Evolutionary conservation across 2,113 vertebrate species (phyloP).

Genomic region (Notarius quadriscutis): DNA sequence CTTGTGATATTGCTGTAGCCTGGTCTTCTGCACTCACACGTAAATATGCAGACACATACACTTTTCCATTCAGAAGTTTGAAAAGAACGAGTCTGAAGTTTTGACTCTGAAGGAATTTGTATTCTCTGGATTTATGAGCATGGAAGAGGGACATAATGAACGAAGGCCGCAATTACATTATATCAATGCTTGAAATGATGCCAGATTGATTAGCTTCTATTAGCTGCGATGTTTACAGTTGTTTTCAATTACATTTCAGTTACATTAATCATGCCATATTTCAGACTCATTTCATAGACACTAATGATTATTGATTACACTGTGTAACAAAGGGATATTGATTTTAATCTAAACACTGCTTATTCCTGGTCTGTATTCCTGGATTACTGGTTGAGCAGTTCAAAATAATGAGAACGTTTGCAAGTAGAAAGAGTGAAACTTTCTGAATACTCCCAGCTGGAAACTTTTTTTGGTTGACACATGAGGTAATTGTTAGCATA

Average conservation of each 20-base stretch:
- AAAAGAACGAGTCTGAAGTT: not conserved
- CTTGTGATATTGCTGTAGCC: not conserved
- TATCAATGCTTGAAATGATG: constrained; percentile 8
- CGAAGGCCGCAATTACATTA: constrained; percentile 25
- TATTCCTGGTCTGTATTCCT: not conserved
- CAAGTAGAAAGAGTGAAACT: not conserved
- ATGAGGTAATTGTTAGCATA: constrained; percentile 7
- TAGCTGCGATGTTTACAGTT: constrained; percentile 26
- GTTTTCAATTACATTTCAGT: constrained; percentile 29
- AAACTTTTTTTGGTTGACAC: not conserved
- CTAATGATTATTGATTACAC: constrained; percentile 30
- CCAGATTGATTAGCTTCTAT: constrained; percentile 42
- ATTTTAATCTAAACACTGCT: constrained; percentile 15
- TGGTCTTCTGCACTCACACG: not conserved
- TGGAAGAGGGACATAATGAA: constrained; percentile 22
- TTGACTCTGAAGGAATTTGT: not conserved
- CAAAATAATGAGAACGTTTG: not conserved
- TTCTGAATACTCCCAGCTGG: constrained; percentile 3
- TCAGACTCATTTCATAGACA: not conserved
- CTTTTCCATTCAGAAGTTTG: constrained; percentile 10
- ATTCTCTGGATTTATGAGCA: not conserved
- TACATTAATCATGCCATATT: constrained; percentile 26
- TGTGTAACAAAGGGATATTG: constrained; percentile 7
- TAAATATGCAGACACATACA: constrained; percentile 3
- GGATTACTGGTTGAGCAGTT: not conserved